phyloP scores from a whole-genome alignment of 2,113 vertebrate species.

The Xiphophorus hellerii region DNA sequence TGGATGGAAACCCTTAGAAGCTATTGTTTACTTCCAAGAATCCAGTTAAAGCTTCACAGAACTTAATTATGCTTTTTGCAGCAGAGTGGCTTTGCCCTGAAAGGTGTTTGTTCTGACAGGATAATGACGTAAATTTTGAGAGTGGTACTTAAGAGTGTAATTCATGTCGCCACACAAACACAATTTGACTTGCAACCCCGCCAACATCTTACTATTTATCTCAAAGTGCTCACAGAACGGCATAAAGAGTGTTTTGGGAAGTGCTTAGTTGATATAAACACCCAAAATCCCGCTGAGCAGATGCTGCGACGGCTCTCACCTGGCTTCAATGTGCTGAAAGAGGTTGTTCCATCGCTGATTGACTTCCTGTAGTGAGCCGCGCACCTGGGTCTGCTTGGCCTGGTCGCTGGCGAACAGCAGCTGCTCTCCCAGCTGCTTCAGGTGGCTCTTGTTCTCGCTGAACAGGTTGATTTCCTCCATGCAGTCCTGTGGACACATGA shows the following conservation, averaged over 20 bases:
- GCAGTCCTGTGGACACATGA: slow-evolving; percentile 84
- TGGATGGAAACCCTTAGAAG: slow-evolving; percentile 33
- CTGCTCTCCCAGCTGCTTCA: slow-evolving; percentile 91
- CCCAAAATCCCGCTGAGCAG: neutral
- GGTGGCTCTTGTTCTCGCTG: slow-evolving; percentile 89
- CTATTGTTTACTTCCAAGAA: slow-evolving; percentile 42
- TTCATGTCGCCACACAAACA: neutral
- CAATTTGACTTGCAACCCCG: slow-evolving; percentile 1
- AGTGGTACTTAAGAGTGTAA: neutral
- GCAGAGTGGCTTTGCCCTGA: slow-evolving; percentile 23
- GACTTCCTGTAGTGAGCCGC: slow-evolving; percentile 87
- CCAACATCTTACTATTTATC: neutral
- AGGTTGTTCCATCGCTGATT: slow-evolving; percentile 92
- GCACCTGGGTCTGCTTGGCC: slow-evolving; percentile 84
- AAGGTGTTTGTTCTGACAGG: neutral
- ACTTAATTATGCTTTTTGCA: slow-evolving; percentile 42
- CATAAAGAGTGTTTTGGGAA: slow-evolving; percentile 1
- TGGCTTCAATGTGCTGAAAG: slow-evolving; percentile 88
- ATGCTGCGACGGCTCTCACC: slow-evolving; percentile 80
- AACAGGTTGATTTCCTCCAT: slow-evolving; percentile 96
- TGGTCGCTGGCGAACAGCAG: slow-evolving; percentile 86
- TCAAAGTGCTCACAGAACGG: slow-evolving; percentile 6
- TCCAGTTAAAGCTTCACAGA: slow-evolving; percentile 18
- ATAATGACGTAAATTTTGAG: slow-evolving; percentile 18
- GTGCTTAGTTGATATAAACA: slow-evolving; percentile 5